A percentile compares a stretch with the other conserved stretches of the same genome.
These are phyloP conservation scores for Bombyx huttoni DNA, from an alignment of 2,888 invertebrate genomes.

Conservation along the genomic window DNA sequence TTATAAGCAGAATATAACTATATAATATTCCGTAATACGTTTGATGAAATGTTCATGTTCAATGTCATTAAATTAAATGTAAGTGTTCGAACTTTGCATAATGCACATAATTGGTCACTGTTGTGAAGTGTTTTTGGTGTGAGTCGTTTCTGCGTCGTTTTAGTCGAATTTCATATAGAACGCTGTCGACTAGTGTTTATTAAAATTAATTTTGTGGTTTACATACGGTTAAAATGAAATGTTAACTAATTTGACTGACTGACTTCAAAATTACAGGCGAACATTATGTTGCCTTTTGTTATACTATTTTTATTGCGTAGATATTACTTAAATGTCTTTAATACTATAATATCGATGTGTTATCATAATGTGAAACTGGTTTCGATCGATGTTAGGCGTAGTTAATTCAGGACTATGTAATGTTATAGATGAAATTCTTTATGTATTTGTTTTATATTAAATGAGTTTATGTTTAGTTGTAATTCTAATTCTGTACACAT, in stretches of 20 bases:
- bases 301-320: not conserved
- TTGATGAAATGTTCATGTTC: not conserved
- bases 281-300: slow-evolving; percentile 1
- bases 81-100: not conserved
- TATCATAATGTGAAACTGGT: not conserved
- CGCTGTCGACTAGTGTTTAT: too few species aligned
- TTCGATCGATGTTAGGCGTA: not conserved
- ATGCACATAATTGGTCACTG: too few species aligned
- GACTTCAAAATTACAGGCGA: slow-evolving; percentile 13
- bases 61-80: not conserved
- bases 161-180: too few species aligned
- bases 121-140: too few species aligned
- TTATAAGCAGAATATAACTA: not conserved
- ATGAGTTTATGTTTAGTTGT: slow-evolving; percentile 42
- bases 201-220: not conserved
- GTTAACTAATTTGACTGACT: slow-evolving; percentile 15
- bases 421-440: slow-evolving; percentile 59
- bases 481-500: slow-evolving; percentile 19
- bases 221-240: not conserved
- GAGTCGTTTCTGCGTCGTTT: too few species aligned
- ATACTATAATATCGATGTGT: not conserved
- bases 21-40: not conserved
- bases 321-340: not conserved
- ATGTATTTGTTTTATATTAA: slow-evolving; percentile 57
- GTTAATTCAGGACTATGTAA: slow-evolving; percentile 38